A percentile compares a stretch with the other conserved stretches of the same genome.
Conservation (phyloP, 2,113 vertebrate species). For the Callipepla californica region DNA sequence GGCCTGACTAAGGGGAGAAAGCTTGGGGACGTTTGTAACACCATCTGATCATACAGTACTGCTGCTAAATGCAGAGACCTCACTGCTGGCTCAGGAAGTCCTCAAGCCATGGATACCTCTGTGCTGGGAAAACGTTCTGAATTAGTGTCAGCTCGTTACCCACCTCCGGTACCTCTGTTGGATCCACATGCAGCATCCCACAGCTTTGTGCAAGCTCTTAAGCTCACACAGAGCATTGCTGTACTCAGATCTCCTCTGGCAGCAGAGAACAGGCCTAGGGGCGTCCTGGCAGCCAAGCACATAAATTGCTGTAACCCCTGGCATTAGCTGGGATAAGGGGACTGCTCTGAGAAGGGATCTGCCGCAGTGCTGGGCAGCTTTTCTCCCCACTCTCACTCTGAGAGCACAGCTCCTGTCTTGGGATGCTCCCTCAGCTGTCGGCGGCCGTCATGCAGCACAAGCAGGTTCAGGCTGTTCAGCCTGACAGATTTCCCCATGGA, state of each 20-base stretch:
- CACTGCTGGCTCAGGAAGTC: neutral
- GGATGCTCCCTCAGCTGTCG: accelerated
- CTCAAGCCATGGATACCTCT: neutral
- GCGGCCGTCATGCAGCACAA: accelerated
- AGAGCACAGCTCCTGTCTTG: neutral
- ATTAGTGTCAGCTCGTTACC: neutral
- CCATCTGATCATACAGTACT: neutral
- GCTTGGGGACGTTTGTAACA: neutral
- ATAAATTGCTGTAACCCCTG: neutral
- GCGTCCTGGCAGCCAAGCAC: neutral
- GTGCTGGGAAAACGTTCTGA: neutral
- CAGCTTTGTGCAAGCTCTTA: neutral
- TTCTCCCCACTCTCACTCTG: neutral
- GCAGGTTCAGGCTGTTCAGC: neutral
- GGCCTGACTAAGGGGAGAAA: neutral
- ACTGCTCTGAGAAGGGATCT: neutral
- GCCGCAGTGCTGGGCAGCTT: neutral
- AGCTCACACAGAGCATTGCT: neutral
- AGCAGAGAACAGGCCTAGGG: neutral
- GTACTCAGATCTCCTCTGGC: neutral
- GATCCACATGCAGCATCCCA: neutral
- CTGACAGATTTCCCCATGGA: neutral
- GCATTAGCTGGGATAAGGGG: accelerated
- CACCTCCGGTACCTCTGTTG: neutral
- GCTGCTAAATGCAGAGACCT: neutral